Evolutionary conservation across 2,888 invertebrate genomes (phyloP).

Genomic region (Phengaris arion): DNA sequence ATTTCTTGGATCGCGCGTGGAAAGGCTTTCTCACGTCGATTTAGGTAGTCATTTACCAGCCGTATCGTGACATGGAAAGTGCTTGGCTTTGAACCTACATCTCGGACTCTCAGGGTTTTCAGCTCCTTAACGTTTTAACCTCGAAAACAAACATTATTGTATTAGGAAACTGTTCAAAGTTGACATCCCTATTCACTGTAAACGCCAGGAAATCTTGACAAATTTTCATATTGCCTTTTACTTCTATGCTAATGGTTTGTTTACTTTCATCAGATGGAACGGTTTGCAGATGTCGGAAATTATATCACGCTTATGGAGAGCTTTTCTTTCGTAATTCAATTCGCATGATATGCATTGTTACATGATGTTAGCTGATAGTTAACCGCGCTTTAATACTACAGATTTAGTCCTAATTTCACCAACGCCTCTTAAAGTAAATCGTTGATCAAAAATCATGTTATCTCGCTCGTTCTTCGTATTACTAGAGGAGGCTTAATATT

Average conservation of each 20-base stretch:
- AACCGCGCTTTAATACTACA: no score
- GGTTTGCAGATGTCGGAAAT: background rate
- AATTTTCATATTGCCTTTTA: slow-evolving; percentile 22
- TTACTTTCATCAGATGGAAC: slow-evolving; percentile 16
- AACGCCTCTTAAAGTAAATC: no score
- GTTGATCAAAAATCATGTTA: no score
- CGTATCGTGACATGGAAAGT: slow-evolving; percentile 56
- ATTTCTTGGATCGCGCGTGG: background rate
- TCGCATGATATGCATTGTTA: slow-evolving; percentile 10
- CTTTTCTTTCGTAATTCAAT: background rate
- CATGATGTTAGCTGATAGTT: background rate
- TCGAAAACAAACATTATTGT: background rate
- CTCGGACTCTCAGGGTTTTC: slow-evolving; percentile 8
- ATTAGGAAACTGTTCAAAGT: no score
- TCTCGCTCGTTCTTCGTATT: no score
- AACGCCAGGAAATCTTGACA: background rate
- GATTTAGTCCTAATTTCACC: no score
- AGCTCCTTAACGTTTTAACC: background rate
- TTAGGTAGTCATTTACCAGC: slow-evolving; percentile 37
- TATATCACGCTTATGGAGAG: background rate
- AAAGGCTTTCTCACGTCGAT: slow-evolving; percentile 22
- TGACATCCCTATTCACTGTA: background rate
- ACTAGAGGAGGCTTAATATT: no score
- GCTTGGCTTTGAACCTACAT: slow-evolving; percentile 40
- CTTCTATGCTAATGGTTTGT: slow-evolving; percentile 18